These are phyloP conservation scores for Platerodrilus igneus DNA, from an alignment of 2,888 invertebrate genomes.

Conservation along the genomic window DNA sequence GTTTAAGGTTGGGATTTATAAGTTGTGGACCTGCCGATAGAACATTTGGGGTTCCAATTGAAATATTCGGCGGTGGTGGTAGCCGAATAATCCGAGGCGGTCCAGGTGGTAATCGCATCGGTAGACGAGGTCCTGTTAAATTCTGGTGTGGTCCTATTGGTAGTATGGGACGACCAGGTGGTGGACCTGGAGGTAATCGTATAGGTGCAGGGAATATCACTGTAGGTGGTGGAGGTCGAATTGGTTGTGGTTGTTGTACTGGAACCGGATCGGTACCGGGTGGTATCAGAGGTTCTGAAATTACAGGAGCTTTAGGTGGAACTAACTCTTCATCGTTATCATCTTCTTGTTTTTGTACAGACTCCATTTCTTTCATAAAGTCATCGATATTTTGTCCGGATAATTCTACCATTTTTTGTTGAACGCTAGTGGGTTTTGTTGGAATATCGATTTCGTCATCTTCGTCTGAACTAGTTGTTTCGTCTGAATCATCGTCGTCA, in stretches of 20 bases:
- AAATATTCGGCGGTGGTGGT: constrained; percentile 28
- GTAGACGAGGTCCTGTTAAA: constrained; percentile 52
- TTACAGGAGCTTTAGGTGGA: constrained; percentile 19
- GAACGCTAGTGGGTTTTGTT: constrained; percentile 68
- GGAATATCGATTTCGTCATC: constrained; percentile 20
- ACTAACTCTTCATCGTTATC: constrained; percentile 26
- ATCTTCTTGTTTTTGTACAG: constrained; percentile 67
- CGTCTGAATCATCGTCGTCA: constrained; percentile 42
- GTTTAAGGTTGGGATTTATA: constrained; percentile 62
- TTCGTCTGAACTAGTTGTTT: constrained; percentile 21
- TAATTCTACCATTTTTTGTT: constrained; percentile 82
- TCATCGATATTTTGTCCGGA: constrained; percentile 89
- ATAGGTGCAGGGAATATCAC: constrained; percentile 42
- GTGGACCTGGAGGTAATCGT: constrained; percentile 56
- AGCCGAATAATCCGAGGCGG: constrained; percentile 51
- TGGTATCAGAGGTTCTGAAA: constrained; percentile 39
- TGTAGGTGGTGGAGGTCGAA: constrained; percentile 49
- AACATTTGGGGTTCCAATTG: constrained; percentile 59
- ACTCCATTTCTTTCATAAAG: constrained; percentile 91
- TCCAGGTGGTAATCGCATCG: constrained; percentile 50
- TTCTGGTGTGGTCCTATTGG: constrained; percentile 60
- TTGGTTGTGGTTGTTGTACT: constrained; percentile 29
- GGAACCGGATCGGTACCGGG: constrained; percentile 41
- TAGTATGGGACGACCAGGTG: constrained; percentile 50
- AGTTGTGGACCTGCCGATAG: constrained; percentile 79